Conservation (phyloP, 2,797 vertebrate species). For the Muraenolepis orangiensis region DNA sequence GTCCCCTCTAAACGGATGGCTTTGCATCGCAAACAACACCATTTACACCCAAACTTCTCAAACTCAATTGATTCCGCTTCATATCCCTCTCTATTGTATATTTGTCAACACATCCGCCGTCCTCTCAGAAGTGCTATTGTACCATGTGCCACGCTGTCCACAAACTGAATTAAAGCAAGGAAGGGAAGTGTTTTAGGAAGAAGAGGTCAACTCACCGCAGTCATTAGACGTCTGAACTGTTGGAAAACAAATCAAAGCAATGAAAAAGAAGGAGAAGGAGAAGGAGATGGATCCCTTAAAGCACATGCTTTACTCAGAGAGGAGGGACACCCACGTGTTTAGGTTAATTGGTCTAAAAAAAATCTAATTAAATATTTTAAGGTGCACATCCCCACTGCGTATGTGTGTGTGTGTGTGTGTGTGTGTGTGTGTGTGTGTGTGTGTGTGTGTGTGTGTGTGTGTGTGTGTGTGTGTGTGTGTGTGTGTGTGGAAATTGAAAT, state of each 20-base stretch:
- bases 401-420: slow-evolving; percentile 35
- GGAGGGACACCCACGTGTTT: slow-evolving; percentile 61
- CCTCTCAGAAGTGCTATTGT: not conserved
- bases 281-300: slow-evolving; percentile 70
- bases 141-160: not conserved
- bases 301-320: slow-evolving; percentile 68
- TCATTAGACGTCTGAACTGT: not conserved
- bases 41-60: not conserved
- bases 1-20: not conserved
- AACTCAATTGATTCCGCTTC: not conserved
- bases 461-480: slow-evolving; percentile 28
- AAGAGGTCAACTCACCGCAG: not conserved
- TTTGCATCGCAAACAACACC: not conserved
- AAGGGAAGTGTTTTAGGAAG: not conserved
- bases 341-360: slow-evolving; percentile 82
- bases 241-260: not conserved
- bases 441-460: slow-evolving; percentile 26
- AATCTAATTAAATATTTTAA: slow-evolving; percentile 80
- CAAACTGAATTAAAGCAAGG: not conserved
- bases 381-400: slow-evolving; percentile 55
- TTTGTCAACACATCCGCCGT: not conserved
- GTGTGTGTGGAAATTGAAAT: slow-evolving; percentile 69
- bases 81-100: not conserved
- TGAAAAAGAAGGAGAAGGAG: slow-evolving; percentile 46
- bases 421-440: slow-evolving; percentile 26